A percentile compares a stretch with the other conserved stretches of the same genome.
These are phyloP conservation scores for Chionodraco myersi DNA, from an alignment of 2,113 vertebrate species.

Conservation along the genomic window DNA sequence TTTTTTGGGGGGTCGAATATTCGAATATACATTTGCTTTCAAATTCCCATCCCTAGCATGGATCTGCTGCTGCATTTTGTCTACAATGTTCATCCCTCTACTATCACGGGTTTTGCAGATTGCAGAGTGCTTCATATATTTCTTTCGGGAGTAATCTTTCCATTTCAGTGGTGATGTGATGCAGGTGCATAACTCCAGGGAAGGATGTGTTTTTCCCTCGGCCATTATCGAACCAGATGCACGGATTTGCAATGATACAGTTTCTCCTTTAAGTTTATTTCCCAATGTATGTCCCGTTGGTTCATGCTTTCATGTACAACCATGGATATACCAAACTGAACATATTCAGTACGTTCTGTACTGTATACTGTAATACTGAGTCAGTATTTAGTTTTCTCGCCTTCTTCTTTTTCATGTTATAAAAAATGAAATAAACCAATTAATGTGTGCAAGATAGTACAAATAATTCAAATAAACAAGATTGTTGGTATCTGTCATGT, in stretches of 20 bases:
- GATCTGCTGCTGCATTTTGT: slow-evolving; percentile 9
- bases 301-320: not conserved
- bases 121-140: not conserved
- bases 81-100: not conserved
- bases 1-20: no score
- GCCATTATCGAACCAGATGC: not conserved
- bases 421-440: no score
- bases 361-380: not conserved
- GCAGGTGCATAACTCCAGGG: not conserved
- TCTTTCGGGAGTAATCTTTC: not conserved
- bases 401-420: no score
- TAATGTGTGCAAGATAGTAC: no score
- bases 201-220: not conserved
- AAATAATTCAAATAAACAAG: no score
- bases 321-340: not conserved
- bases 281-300: not conserved
- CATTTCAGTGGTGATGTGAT: not conserved
- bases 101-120: not conserved
- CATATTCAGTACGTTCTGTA: no score
- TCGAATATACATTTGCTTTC: no score
- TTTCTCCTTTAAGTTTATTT: not conserved
- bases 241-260: not conserved
- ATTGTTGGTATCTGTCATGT: no score
- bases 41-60: no score
- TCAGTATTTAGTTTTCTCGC: not conserved